A percentile compares a stretch with the other conserved stretches of the same genome.
These are phyloP conservation scores for Geopemphigus sp. DNA, from an alignment of 1,140 invertebrate genomes.

Conservation along the genomic window DNA sequence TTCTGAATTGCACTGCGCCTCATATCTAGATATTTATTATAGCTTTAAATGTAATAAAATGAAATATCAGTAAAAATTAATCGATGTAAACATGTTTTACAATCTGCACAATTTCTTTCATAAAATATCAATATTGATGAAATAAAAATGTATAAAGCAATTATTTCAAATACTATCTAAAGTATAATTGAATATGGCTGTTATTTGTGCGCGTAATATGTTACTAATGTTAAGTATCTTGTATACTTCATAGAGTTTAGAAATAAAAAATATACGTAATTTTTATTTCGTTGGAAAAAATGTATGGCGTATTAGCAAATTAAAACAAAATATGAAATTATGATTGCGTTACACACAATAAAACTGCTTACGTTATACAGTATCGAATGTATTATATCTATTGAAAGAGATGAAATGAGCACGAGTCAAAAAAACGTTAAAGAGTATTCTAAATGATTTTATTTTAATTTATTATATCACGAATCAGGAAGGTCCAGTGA, in stretches of 20 bases:
- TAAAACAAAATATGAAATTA: conserved; percentile 5
- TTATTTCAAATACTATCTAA: neutral
- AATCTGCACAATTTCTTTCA: neutral
- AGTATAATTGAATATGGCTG: neutral
- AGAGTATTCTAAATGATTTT: neutral
- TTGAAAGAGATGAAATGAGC: neutral
- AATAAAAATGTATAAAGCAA: neutral
- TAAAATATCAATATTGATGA: neutral
- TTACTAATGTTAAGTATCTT: neutral
- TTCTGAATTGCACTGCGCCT: conserved; percentile 19
- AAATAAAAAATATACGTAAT: neutral
- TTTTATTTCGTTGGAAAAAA: neutral
- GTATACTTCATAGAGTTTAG: neutral
- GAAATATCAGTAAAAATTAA: conserved; percentile 1
- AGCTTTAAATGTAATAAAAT: conserved; percentile 22
- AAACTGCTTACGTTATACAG: neutral
- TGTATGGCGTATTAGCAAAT: neutral
- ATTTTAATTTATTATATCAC: conserved; percentile 23
- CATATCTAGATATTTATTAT: conserved; percentile 11
- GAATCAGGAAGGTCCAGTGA: neutral
- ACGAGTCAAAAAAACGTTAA: neutral
- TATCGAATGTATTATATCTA: neutral
- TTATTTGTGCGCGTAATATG: conserved; percentile 6
- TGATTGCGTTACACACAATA: neutral
- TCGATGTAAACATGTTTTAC: conserved; percentile 26